Evolutionary conservation across 2,888 invertebrate genomes (phyloP), one percentile per base, ranked within the genome.

Genomic region (Phytoseiulus persimilis): DNA sequence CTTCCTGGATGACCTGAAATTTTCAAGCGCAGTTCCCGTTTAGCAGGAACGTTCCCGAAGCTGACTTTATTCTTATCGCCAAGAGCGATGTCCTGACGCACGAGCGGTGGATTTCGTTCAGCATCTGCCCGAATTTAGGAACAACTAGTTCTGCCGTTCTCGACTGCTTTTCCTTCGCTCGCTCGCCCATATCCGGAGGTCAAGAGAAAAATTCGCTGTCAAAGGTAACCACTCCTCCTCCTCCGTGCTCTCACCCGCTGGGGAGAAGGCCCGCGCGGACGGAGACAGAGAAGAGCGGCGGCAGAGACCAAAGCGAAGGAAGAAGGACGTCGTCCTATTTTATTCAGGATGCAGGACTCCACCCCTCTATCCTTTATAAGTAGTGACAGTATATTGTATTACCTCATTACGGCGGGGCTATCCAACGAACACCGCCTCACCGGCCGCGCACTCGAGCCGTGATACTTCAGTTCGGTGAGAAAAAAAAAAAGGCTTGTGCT

Each of bases 1-100:
- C 97, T 93, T 98, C 98, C 94, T 98, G 98, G 14, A 98, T 95
- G 0, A 98, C 98, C 94, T 95, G 92, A 3, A 92, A 87, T 87
- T 11, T 45, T n/a, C 87, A 32, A 32, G 28, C 83, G 83, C 28
- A 14, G 65, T 14, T 28, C 18, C 65, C 9, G 6, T 46, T 28
- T 23, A 28, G 28, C 65, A 1, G 23, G 18, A 28, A 28, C 65
- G 65, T 28, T 39, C 39, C 39, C 23, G 65, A 65, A 23, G 28
- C 65, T 18, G 65, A 23, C 1, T 65, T 65, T 23, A 2, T 23
- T 28, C 2, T 28, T 28, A 28, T 65, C 65, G 9, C 11, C 2
- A 65, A 14, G 65, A 65, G 18, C 14, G 28, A 65, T 65, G 23
- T 65, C 65, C 1, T 28, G 65, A 65, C 23, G 65, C 65, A 65